phyloP scores from a whole-genome alignment of 1,140 invertebrate genomes.

The Lamellibrachia luymesi region DNA sequence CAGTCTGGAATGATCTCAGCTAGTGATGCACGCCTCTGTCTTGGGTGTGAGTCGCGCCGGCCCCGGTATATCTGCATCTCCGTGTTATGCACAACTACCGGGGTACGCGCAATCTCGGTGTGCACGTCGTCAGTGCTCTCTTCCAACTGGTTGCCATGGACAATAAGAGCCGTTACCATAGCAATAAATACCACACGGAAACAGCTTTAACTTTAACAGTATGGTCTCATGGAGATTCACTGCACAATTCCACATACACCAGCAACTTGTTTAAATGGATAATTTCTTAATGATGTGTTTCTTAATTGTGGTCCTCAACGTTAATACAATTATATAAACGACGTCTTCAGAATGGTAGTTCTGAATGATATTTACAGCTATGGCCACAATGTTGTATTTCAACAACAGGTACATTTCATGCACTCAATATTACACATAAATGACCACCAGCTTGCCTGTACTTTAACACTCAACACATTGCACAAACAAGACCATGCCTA shows the following conservation, averaged over 20 bases:
- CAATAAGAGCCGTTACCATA: not conserved
- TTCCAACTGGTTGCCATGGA: not conserved
- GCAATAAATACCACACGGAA: not conserved
- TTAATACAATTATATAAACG: not conserved
- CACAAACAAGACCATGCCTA: not conserved
- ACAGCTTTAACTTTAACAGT: not conserved
- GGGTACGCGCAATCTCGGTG: not conserved
- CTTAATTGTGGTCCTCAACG: not conserved
- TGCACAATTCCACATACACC: not conserved
- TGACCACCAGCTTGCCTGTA: not conserved
- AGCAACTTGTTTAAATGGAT: not conserved
- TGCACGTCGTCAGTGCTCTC: not conserved
- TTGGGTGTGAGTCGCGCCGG: not conserved
- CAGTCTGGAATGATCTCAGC: slow-evolving; percentile 22
- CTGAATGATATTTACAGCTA: not conserved
- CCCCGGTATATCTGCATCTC: slow-evolving; percentile 10
- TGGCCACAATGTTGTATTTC: not conserved
- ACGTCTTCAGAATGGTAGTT: not conserved
- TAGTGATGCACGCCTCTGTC: not conserved
- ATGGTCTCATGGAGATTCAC: not conserved
- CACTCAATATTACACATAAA: not conserved
- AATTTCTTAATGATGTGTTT: not conserved
- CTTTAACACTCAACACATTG: not conserved
- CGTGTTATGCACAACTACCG: not conserved
- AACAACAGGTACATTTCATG: not conserved